Evolutionary conservation across 2,113 vertebrate genomes (phyloP).

Genomic region (Cottus gobio): DNA sequence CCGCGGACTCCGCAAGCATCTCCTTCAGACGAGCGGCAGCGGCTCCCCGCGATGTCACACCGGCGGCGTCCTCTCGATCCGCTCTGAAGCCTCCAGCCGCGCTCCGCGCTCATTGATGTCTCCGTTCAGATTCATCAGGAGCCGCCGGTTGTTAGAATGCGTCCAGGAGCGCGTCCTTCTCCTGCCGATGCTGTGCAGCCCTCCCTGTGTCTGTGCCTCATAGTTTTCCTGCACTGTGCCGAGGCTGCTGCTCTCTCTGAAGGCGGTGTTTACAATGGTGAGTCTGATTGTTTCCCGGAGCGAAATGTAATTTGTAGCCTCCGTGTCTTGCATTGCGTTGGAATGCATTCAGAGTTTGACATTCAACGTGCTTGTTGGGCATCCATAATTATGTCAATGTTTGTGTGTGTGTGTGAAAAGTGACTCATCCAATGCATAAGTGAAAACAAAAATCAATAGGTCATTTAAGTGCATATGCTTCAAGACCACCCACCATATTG

Average conservation of each 20-base stretch:
- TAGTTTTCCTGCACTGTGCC: slow-evolving; percentile 40
- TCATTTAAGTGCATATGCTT: background rate
- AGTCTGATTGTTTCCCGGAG: slow-evolving; percentile 37
- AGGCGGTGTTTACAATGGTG: slow-evolving; percentile 64
- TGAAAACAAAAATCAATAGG: background rate
- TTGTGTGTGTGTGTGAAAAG: background rate
- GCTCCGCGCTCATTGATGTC: slow-evolving; percentile 40
- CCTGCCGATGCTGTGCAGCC: slow-evolving; percentile 36
- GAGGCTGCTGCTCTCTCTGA: slow-evolving; percentile 39
- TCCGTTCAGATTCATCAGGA: slow-evolving; percentile 21
- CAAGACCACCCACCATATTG: background rate
- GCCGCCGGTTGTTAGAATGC: slow-evolving; percentile 66
- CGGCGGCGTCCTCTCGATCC: background rate
- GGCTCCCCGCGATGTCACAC: slow-evolving; percentile 22
- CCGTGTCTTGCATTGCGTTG: background rate
- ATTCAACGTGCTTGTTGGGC: background rate
- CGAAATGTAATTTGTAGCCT: background rate
- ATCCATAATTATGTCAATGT: background rate
- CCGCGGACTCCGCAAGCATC: slow-evolving; percentile 28
- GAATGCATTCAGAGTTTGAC: background rate
- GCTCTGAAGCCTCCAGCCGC: background rate
- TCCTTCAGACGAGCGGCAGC: slow-evolving; percentile 20
- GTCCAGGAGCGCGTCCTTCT: slow-evolving; percentile 51
- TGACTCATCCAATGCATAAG: background rate
- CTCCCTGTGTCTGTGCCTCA: slow-evolving; percentile 7